phyloP scores from a whole-genome alignment of 2,888 invertebrate genomes.

The Deladenus siricidicola region DNA sequence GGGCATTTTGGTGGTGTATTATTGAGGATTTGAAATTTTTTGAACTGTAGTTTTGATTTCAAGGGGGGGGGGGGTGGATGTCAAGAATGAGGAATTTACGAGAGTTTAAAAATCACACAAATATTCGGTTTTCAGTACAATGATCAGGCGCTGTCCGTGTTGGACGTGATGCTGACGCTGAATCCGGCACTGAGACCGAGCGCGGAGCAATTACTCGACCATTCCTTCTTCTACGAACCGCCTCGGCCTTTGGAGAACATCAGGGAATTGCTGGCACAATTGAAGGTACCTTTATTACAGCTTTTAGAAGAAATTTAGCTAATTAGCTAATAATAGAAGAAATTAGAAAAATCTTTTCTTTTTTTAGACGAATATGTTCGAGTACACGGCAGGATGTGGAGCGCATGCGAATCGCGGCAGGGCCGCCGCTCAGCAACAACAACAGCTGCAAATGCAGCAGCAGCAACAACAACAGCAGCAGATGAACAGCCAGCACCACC shows the following conservation, averaged over 20 bases:
- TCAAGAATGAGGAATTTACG: too few relatives aligned
- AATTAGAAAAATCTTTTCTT: background rate
- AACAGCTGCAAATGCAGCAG: background rate
- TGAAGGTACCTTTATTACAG: background rate
- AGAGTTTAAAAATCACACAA: too few relatives aligned
- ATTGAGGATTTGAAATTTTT: too few relatives aligned
- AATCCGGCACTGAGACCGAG: constrained; percentile 82
- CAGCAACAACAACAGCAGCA: constrained; percentile 4
- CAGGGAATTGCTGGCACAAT: constrained; percentile 21
- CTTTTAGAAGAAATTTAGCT: constrained; percentile 1
- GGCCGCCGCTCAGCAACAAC: constrained; percentile 9
- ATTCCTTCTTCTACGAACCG: constrained; percentile 96
- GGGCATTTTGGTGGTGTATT: too few relatives aligned
- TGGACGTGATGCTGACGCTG: constrained; percentile 80
- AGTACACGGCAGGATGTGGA: constrained; percentile 48
- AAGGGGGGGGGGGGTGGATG: too few relatives aligned
- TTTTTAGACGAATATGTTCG: constrained; percentile 31
- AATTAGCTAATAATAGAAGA: constrained; percentile 1
- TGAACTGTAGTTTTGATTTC: too few relatives aligned
- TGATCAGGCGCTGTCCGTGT: constrained; percentile 70
- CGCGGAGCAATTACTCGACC: constrained; percentile 77
- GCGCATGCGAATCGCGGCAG: constrained; percentile 40
- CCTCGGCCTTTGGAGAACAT: constrained; percentile 70
- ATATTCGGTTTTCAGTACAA: constrained; percentile 10
- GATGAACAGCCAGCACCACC: background rate